A percentile compares a stretch with the other conserved stretches of the same genome.
Evolutionary conservation across 2,113 vertebrate genomes (phyloP).

Genomic region (Oncorhynchus nerka): DNA sequence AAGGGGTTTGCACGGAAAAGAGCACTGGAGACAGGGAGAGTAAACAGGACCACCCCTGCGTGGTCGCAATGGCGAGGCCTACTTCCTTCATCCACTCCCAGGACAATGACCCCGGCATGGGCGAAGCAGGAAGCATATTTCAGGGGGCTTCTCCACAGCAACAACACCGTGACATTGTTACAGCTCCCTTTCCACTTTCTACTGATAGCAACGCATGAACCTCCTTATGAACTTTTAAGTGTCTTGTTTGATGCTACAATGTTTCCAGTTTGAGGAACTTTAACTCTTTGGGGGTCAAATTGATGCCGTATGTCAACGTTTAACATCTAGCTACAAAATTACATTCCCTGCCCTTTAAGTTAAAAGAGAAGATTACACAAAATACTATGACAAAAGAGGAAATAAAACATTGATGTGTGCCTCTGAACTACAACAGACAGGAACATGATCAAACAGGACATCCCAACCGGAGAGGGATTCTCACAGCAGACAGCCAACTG

Average conservation of each 20-base stretch:
- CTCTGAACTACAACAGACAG: not conserved
- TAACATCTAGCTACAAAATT: not conserved
- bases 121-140: conserved; percentile 67
- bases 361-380: not conserved
- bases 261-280: not conserved
- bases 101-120: conserved; percentile 67
- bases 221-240: not conserved
- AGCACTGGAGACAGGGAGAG: conserved; percentile 31
- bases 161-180: conserved; percentile 36
- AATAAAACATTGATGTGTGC: not conserved
- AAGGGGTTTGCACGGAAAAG: conserved; percentile 24
- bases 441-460: not conserved
- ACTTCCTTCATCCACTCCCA: conserved; percentile 71
- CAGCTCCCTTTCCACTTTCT: conserved; percentile 5
- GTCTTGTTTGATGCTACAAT: not conserved
- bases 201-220: not conserved
- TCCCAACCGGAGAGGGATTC: not conserved
- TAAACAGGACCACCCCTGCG: conserved; percentile 62
- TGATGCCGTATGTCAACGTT: not conserved
- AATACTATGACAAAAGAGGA: not conserved
- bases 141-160: conserved; percentile 47
- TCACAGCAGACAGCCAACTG: conserved; percentile 6
- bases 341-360: not conserved
- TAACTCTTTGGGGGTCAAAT: not conserved
- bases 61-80: conserved; percentile 57